Conservation (phyloP, 2,113 vertebrate species). For the Cinclus cinclus region DNA sequence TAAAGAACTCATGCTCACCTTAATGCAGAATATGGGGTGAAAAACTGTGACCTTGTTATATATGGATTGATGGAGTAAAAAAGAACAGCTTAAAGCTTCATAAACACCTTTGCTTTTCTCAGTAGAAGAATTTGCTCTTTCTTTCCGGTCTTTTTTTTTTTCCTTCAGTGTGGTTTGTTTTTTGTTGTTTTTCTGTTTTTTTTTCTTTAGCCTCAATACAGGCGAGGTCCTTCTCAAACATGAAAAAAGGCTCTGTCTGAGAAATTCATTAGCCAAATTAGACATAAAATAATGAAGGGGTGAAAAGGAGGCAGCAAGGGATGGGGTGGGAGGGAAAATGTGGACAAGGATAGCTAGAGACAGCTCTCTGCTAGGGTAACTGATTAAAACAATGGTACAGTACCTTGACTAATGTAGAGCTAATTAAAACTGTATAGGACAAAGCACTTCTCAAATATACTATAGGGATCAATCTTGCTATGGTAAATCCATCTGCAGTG, state of each 20-base stretch:
- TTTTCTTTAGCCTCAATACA: neutral
- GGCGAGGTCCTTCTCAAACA: neutral
- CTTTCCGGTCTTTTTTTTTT: neutral
- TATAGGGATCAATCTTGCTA: conserved; percentile 23
- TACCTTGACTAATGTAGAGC: conserved; percentile 52
- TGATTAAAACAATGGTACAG: conserved; percentile 30
- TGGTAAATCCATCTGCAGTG: conserved; percentile 35
- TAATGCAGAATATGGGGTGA: neutral
- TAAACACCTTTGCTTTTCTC: neutral
- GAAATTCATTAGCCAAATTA: conserved; percentile 43
- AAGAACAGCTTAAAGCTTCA: neutral
- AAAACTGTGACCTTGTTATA: neutral
- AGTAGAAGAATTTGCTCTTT: neutral
- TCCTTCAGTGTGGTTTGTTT: rapidly evolving
- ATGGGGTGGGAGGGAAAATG: neutral
- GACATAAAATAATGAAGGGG: conserved; percentile 26
- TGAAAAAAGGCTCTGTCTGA: conserved; percentile 14
- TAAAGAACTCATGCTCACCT: neutral
- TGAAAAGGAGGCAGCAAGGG: neutral
- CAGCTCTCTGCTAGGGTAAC: neutral
- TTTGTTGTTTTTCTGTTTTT: neutral
- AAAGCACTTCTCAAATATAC: conserved; percentile 49
- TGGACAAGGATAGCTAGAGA: neutral
- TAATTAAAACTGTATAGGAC: conserved; percentile 57
- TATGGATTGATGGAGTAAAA: neutral